These are phyloP conservation scores for Calephelis nemesis DNA, from an alignment of 1,140 invertebrate genomes.

Conservation along the genomic window DNA sequence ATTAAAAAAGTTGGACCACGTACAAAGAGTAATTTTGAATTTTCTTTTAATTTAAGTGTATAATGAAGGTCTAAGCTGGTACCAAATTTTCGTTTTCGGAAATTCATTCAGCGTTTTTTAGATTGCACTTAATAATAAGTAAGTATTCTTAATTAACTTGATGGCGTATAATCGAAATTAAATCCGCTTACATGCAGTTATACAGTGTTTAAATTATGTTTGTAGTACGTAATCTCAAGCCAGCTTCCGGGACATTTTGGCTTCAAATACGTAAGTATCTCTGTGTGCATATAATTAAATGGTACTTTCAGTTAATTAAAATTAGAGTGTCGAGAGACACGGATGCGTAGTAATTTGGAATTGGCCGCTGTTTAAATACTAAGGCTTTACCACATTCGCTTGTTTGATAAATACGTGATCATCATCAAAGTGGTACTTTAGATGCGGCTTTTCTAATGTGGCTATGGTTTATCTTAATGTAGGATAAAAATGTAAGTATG, in stretches of 20 bases:
- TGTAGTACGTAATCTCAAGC: no score
- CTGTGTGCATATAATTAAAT: not conserved
- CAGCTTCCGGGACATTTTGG: not conserved
- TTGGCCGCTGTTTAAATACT: not conserved
- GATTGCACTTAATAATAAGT: no score
- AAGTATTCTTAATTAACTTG: no score
- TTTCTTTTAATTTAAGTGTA: no score
- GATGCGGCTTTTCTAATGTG: not conserved
- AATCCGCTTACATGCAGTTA: no score
- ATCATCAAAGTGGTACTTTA: constrained; percentile 3
- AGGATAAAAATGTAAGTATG: not conserved
- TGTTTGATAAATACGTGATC: constrained; percentile 1
- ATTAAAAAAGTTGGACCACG: no score
- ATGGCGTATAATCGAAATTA: no score
- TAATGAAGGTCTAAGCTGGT: no score
- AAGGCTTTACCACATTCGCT: not conserved
- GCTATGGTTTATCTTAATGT: not conserved
- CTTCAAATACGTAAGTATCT: not conserved
- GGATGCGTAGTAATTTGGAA: constrained; percentile 1
- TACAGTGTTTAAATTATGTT: no score
- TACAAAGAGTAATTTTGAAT: no score
- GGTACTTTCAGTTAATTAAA: not conserved
- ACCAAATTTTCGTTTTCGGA: no score
- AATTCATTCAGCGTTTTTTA: no score
- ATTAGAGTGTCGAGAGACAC: not conserved